Percentiles rank a stretch among this genome's conserved stretches.
These are phyloP conservation scores for Actinia tenebrosa DNA, from an alignment of 64 coral and sea anemone species.

Conservation along the genomic window DNA sequence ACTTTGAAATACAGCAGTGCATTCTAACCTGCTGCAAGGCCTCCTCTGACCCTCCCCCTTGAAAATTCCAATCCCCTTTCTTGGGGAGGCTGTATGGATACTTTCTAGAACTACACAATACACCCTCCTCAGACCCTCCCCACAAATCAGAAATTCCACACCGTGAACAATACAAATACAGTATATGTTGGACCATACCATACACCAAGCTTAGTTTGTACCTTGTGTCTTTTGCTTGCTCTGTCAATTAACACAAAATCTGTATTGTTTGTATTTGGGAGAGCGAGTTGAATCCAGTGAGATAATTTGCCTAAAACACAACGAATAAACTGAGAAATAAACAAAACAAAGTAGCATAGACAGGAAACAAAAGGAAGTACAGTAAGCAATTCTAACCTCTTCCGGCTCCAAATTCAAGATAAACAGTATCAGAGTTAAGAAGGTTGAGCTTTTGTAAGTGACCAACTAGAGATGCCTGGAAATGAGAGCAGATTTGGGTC, in stretches of 20 bases:
- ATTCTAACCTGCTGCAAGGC: too few species aligned
- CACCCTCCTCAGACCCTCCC: too few species aligned
- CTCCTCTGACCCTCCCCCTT: too few species aligned
- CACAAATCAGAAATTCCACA: too few species aligned
- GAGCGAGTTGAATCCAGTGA: constrained; percentile 85
- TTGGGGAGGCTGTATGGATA: too few species aligned
- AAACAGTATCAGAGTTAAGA: constrained; percentile 58
- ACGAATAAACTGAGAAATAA: not conserved
- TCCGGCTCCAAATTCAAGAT: constrained; percentile 92
- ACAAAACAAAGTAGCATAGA: too few species aligned
- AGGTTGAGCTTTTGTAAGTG: constrained; percentile 60
- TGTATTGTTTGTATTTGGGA: constrained; percentile 59
- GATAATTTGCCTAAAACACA: constrained; percentile 75
- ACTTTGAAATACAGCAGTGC: too few species aligned
- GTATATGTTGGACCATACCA: too few species aligned
- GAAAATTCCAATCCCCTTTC: too few species aligned
- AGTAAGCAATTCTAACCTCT: constrained; percentile 42
- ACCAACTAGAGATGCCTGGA: constrained; percentile 85
- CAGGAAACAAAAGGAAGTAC: too few species aligned
- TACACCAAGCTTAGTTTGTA: constrained; percentile 1
- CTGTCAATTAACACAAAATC: constrained; percentile 90
- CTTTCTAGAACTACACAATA: too few species aligned
- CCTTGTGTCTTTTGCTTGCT: constrained; percentile 97
- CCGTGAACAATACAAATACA: too few species aligned
- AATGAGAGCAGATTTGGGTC: not conserved